Evolutionary conservation across 2,113 vertebrate genomes (phyloP).

Genomic region (Merops nubicus): DNA sequence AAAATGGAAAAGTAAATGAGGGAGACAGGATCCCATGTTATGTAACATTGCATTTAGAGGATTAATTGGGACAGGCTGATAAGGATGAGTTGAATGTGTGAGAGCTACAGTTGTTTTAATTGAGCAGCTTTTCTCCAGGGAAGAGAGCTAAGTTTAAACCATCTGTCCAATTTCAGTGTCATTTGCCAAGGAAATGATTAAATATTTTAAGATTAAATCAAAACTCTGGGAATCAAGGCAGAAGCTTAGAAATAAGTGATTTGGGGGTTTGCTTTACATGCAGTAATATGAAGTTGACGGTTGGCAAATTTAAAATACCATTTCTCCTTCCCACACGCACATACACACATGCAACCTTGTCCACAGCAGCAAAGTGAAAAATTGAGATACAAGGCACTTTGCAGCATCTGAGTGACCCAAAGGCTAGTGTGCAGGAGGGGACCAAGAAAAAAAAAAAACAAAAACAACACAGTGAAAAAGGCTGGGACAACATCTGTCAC

Average conservation of each 20-base stretch:
- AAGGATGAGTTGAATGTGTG: conserved; percentile 56
- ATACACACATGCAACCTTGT: fast-evolving
- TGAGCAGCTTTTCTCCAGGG: conserved; percentile 64
- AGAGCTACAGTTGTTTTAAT: conserved; percentile 62
- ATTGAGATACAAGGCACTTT: not conserved
- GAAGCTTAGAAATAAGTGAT: conserved; percentile 1
- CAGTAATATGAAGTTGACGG: not conserved
- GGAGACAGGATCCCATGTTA: conserved; percentile 18
- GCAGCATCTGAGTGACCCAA: not conserved
- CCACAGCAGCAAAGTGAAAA: not conserved
- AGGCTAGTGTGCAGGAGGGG: not conserved
- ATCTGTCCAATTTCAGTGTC: conserved; percentile 67
- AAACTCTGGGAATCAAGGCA: conserved; percentile 11
- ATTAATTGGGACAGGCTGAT: conserved; percentile 67
- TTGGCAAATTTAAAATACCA: not conserved
- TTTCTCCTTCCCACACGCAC: not conserved
- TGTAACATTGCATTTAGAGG: conserved; percentile 38
- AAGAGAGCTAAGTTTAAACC: conserved; percentile 63
- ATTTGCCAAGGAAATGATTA: conserved; percentile 65
- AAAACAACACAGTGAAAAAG: not conserved
- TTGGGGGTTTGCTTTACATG: not conserved
- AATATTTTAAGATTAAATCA: conserved; percentile 64
- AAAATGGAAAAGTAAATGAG: conserved; percentile 37
- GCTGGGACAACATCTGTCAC: not conserved
- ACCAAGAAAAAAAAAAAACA: not conserved